Evolutionary conservation across 2,113 vertebrate species (phyloP).

Genomic region (Crotalus helleri): DNA sequence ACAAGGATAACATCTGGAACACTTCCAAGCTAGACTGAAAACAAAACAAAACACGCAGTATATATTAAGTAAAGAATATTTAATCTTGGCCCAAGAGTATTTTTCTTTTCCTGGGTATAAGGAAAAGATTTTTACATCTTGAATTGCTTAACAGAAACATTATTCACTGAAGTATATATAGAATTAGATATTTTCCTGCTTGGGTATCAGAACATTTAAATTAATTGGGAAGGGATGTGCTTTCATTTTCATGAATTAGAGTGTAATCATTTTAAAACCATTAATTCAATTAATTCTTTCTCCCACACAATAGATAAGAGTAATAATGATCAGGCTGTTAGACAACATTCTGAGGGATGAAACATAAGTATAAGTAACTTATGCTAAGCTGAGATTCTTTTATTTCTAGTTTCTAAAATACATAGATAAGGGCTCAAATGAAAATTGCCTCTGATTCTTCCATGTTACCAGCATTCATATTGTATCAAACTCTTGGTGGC

Average conservation of each 20-base stretch:
- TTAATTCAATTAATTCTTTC: background rate
- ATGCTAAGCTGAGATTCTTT: background rate
- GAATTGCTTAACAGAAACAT: background rate
- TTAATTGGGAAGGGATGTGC: background rate
- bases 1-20: constrained; percentile 9
- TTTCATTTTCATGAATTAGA: background rate
- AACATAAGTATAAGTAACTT: background rate
- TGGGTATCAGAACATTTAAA: background rate
- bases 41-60: background rate
- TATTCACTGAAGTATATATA: background rate
- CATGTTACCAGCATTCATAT: background rate
- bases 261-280: background rate
- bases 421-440: background rate
- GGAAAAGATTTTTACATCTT: constrained; percentile 6
- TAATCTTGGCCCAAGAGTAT: background rate
- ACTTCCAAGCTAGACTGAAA: background rate
- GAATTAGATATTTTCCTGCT: background rate
- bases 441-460: background rate
- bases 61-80: constrained; percentile 8
- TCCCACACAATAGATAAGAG: background rate
- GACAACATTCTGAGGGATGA: background rate
- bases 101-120: constrained; percentile 2
- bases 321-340: background rate
- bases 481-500: background rate
- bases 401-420: background rate